phyloP scores from a whole-genome alignment of 2,113 vertebrate species.

The Cyanoderma ruficeps region DNA sequence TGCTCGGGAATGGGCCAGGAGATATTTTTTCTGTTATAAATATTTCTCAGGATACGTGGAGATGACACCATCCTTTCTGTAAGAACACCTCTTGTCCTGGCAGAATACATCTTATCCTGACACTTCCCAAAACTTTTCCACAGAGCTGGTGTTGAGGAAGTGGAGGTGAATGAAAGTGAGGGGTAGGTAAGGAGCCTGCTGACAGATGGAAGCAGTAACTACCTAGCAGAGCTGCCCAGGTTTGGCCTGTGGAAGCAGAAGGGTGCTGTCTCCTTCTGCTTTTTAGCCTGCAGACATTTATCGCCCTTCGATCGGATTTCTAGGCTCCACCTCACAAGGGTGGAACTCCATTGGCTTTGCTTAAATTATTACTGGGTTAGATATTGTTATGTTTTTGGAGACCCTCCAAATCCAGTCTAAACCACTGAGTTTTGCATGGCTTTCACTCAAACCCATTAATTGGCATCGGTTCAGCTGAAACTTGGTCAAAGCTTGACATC shows the following conservation, averaged over 20 bases:
- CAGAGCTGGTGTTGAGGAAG: not conserved
- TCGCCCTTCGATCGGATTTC: not conserved
- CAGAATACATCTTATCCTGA: not conserved
- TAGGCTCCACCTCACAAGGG: not conserved
- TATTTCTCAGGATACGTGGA: not conserved
- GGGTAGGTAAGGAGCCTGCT: not conserved
- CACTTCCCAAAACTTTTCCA: not conserved
- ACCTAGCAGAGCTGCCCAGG: not conserved
- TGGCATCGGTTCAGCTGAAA: conserved; percentile 34
- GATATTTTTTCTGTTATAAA: not conserved
- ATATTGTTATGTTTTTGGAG: conserved; percentile 6
- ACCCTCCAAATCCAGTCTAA: conserved; percentile 16
- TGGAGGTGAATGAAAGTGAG: not conserved
- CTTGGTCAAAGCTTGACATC: conserved; percentile 27
- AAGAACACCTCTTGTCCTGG: not conserved
- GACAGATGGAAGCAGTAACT: not conserved
- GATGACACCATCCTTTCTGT: not conserved
- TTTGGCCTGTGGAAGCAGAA: not conserved
- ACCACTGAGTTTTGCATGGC: conserved; percentile 33
- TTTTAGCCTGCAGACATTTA: not conserved
- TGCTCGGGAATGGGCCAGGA: not conserved
- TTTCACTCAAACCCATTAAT: conserved; percentile 18
- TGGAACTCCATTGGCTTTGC: not conserved
- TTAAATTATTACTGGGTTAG: conserved; percentile 19
- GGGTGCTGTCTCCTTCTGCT: not conserved